phyloP scores from a whole-genome alignment of 2,797 vertebrate species.

The Mus spretus region DNA sequence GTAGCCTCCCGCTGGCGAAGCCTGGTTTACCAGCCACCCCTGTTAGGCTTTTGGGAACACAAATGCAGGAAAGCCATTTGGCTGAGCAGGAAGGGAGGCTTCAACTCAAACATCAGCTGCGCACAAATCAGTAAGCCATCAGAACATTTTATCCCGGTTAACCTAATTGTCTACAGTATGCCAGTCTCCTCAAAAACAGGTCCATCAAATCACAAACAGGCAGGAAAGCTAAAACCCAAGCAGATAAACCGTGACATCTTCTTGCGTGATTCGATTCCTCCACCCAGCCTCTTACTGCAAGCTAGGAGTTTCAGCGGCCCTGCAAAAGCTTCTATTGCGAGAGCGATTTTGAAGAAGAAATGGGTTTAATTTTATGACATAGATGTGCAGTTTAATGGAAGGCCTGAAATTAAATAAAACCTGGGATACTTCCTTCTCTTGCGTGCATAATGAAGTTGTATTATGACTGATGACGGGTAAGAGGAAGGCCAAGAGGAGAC shows the following conservation, averaged over 20 bases:
- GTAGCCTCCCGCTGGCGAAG: not conserved
- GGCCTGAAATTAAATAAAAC: conserved; percentile 79
- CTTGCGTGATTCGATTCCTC: conserved; percentile 48
- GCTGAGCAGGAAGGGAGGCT: conserved; percentile 23
- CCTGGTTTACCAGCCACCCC: not conserved
- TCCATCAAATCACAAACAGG: conserved; percentile 52
- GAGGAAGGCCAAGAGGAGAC: not conserved
- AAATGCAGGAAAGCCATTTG: not conserved
- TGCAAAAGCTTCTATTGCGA: conserved; percentile 47
- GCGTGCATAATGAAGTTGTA: conserved; percentile 69
- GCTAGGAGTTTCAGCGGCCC: not conserved
- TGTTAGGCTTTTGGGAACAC: not conserved
- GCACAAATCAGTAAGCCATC: not conserved
- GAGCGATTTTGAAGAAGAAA: conserved; percentile 70
- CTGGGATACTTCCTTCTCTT: conserved; percentile 66
- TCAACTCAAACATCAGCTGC: conserved; percentile 11
- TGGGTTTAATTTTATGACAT: conserved; percentile 69
- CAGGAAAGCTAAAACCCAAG: not conserved
- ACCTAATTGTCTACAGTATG: conserved; percentile 58
- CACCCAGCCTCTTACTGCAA: conserved; percentile 45
- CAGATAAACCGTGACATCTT: conserved; percentile 9
- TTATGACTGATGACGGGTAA: conserved; percentile 24
- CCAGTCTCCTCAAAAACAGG: conserved; percentile 22
- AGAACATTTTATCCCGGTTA: conserved; percentile 56
- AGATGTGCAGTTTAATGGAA: conserved; percentile 78